Conservation (phyloP, 1,140 invertebrate species). For the Ephestia elutella region DNA sequence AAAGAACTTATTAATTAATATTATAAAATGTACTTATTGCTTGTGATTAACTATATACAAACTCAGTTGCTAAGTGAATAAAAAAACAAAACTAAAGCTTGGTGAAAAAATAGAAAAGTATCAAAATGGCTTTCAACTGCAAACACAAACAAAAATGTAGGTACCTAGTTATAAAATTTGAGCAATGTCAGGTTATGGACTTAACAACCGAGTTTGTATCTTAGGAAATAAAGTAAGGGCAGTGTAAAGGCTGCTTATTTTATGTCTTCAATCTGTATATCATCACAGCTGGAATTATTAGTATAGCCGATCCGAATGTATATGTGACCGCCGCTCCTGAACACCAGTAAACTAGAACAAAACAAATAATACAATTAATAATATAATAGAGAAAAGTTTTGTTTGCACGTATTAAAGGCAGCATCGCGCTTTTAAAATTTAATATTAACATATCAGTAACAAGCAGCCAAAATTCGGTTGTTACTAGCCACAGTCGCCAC, state of each 20-base stretch:
- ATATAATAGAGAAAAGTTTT: too few species aligned
- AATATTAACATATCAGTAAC: too few species aligned
- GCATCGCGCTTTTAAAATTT: too few species aligned
- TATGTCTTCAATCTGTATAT: conserved; percentile 66
- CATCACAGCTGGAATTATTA: conserved; percentile 81
- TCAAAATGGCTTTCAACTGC: too few species aligned
- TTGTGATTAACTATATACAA: neutral
- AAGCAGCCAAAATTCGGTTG: too few species aligned
- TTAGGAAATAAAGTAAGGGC: conserved; percentile 15
- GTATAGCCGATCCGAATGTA: conserved; percentile 79
- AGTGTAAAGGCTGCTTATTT: conserved; percentile 27
- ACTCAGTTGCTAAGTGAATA: neutral
- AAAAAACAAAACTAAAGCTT: too few species aligned
- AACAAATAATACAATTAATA: conserved; percentile 16
- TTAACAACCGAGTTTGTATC: neutral
- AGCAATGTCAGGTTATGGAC: neutral
- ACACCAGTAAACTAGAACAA: conserved; percentile 86
- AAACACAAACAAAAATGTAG: too few species aligned
- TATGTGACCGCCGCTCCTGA: conserved; percentile 84
- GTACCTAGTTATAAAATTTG: too few species aligned
- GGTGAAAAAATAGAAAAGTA: too few species aligned
- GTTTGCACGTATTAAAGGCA: too few species aligned
- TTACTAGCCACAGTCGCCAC: too few species aligned
- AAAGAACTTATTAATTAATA: neutral
- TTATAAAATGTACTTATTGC: neutral